Percentiles rank a stretch among this genome's conserved stretches.
Evolutionary conservation across 2,888 invertebrate genomes (phyloP).

Genomic region (Eupithecia abbreviata): DNA sequence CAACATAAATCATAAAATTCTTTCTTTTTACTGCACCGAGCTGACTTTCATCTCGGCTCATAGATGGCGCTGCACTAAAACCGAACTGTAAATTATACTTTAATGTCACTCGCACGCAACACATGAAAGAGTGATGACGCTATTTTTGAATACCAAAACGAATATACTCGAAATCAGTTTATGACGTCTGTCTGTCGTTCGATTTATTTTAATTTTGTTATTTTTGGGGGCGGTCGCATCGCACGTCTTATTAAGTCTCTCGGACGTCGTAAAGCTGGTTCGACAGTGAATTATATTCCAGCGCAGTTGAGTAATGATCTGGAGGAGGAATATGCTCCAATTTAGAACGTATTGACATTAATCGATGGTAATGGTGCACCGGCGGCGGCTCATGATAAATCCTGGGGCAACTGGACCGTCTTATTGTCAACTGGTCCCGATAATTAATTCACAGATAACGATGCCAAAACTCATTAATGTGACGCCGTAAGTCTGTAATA

Average conservation of each 20-base stretch:
- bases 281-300: conserved; percentile 77
- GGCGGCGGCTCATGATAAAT: conserved; percentile 50
- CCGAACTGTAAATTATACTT: conserved; percentile 74
- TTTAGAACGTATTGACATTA: conserved; percentile 66
- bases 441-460: conserved; percentile 51
- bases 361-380: conserved; percentile 60
- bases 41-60: conserved; percentile 71
- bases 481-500: conserved; percentile 48
- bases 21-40: conserved; percentile 70
- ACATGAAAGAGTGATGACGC: conserved; percentile 82
- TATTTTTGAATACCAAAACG: conserved; percentile 82
- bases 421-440: conserved; percentile 49
- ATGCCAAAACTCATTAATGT: conserved; percentile 54
- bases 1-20: conserved; percentile 74
- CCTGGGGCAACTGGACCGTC: conserved; percentile 50
- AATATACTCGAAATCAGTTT: conserved; percentile 84
- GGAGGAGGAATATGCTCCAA: conserved; percentile 55
- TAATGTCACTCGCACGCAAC: conserved; percentile 77
- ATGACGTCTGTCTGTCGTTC: conserved; percentile 84
- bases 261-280: conserved; percentile 70
- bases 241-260: conserved; percentile 73
- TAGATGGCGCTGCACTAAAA: conserved; percentile 78
- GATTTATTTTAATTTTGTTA: conserved; percentile 84
- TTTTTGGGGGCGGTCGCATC: conserved; percentile 70
- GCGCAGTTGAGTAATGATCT: conserved; percentile 69